Percentiles rank a stretch among this genome's conserved stretches.
These are phyloP conservation scores for Drosophila kambysellisi DNA, from an alignment of 2,888 invertebrate species.

Conservation along the genomic window DNA sequence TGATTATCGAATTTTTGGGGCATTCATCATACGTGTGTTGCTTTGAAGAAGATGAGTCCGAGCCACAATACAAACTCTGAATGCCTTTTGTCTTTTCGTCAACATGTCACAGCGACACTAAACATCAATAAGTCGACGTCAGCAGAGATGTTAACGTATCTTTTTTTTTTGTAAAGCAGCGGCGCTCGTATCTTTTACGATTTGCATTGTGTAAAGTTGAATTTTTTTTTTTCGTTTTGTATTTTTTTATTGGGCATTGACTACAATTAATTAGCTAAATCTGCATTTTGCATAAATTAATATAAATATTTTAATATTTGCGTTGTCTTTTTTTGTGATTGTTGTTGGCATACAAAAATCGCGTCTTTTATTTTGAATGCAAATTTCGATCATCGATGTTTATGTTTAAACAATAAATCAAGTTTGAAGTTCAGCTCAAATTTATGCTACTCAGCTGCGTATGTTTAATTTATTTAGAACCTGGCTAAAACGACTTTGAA, in stretches of 20 bases:
- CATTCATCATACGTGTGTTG: constrained; percentile 64
- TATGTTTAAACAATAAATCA: constrained; percentile 65
- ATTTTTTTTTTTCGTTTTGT: constrained; percentile 40
- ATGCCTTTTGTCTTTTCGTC: constrained; percentile 69
- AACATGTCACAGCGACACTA: constrained; percentile 65
- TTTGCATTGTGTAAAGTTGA: constrained; percentile 70
- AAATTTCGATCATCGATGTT: constrained; percentile 48
- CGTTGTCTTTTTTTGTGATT: constrained; percentile 6
- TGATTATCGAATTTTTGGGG: constrained; percentile 57
- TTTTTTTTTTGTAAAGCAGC: constrained; percentile 43
- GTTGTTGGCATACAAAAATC: constrained; percentile 47
- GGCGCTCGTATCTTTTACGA: constrained; percentile 49
- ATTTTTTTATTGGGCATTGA: constrained; percentile 71
- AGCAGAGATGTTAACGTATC: constrained; percentile 14
- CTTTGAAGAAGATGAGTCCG: constrained; percentile 19
- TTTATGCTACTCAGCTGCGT: constrained; percentile 44
- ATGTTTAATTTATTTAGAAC: constrained; percentile 54
- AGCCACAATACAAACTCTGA: constrained; percentile 30
- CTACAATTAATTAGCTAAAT: constrained; percentile 77
- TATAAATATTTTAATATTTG: constrained; percentile 65
- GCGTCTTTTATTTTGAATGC: constrained; percentile 53
- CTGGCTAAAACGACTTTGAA: constrained; percentile 54
- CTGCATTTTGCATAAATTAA: constrained; percentile 80
- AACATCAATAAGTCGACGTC: constrained; percentile 61
- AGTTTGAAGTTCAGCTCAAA: constrained; percentile 43